phyloP scores from a whole-genome alignment of 2,113 vertebrate genomes.

The Laticauda colubrina region DNA sequence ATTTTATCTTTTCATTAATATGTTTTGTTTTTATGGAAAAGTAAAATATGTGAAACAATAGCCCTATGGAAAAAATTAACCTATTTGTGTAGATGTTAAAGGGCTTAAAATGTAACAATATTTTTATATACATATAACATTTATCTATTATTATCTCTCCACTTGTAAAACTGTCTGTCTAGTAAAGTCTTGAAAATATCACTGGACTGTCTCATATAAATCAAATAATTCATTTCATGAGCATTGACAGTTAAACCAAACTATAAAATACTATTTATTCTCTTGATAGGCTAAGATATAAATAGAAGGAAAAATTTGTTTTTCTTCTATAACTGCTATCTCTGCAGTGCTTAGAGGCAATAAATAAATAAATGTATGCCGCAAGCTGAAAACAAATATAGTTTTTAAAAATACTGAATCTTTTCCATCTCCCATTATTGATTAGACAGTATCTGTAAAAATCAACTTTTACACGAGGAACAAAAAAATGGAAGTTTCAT shows the following conservation, averaged over 20 bases:
- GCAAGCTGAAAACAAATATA: not conserved
- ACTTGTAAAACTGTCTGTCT: not conserved
- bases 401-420: not conserved
- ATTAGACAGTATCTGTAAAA: not conserved
- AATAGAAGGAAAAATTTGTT: not conserved
- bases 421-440: not conserved
- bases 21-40: not conserved
- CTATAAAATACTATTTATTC: not conserved
- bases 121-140: not conserved
- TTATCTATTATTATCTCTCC: not conserved
- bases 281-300: not conserved
- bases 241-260: not conserved
- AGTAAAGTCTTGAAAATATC: not conserved
- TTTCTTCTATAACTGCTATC: not conserved
- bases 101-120: not conserved
- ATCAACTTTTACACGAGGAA: not conserved
- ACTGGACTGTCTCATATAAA: not conserved
- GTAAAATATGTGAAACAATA: not conserved
- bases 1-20: not conserved
- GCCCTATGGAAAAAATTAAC: too few relatives aligned
- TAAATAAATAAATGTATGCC: not conserved
- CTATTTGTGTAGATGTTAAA: not conserved
- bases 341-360: not conserved
- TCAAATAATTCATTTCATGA: not conserved
- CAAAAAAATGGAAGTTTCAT: slow-evolving; percentile 8